Conservation (phyloP, 2,113 vertebrate species). For the Nipponia nippon region DNA sequence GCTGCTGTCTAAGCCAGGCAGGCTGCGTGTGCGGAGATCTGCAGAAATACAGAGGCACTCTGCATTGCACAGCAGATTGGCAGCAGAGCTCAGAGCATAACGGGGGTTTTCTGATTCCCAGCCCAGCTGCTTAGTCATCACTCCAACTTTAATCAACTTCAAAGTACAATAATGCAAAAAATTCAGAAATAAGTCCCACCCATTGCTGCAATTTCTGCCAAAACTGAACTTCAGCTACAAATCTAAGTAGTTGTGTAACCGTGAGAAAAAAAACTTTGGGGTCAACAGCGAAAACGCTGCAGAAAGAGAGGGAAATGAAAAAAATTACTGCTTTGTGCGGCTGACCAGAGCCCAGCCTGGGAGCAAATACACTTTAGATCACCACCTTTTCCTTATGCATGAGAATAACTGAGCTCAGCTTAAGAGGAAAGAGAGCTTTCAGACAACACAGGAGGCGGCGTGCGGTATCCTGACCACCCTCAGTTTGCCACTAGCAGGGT, state of each 20-base stretch:
- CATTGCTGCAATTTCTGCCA: background rate
- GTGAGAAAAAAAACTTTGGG: background rate
- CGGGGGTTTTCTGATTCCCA: background rate
- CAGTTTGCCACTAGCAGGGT: background rate
- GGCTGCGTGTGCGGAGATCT: accelerated
- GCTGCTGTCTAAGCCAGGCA: background rate
- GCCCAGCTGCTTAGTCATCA: conserved; percentile 9
- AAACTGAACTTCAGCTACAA: background rate
- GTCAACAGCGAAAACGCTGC: background rate
- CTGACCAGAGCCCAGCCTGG: background rate
- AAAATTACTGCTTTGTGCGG: background rate
- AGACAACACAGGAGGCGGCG: background rate
- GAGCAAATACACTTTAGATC: background rate
- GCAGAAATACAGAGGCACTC: background rate
- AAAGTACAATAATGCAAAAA: background rate
- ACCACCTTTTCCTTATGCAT: background rate
- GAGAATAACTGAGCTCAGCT: background rate
- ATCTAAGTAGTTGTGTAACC: background rate
- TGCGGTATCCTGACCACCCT: background rate
- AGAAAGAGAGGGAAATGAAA: background rate
- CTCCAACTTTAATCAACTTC: background rate
- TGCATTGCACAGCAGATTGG: background rate
- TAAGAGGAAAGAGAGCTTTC: background rate
- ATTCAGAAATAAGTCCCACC: background rate
- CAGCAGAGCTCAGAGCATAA: background rate